Conservation (phyloP, 2,113 vertebrate genomes). For the Notiomystis cincta region DNA sequence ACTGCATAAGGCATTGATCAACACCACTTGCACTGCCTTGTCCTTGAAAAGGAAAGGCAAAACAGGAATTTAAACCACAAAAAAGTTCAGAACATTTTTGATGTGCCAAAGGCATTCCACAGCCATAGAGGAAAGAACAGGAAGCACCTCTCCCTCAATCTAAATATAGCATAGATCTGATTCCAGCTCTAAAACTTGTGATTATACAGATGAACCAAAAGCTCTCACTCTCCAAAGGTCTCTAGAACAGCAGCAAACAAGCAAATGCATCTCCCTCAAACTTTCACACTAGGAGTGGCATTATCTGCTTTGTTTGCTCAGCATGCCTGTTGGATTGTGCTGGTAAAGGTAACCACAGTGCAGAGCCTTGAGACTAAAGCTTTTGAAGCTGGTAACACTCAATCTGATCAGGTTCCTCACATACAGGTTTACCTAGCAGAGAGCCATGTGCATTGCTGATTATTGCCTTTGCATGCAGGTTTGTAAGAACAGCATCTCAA, state of each 20-base stretch:
- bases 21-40: not conserved
- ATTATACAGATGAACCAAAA: not conserved
- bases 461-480: not conserved
- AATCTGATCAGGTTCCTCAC: not conserved
- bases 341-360: not conserved
- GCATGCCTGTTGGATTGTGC: not conserved
- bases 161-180: not conserved
- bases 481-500: not conserved
- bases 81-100: not conserved
- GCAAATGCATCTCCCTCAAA: not conserved
- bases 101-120: not conserved
- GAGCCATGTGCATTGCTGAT: not conserved
- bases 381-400: not conserved
- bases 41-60: not conserved
- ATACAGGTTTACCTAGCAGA: not conserved
- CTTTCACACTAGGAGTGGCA: not conserved
- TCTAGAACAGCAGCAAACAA: not conserved
- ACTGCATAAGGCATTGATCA: not conserved
- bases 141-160: not conserved
- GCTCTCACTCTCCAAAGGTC: not conserved
- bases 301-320: not conserved
- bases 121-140: not conserved
- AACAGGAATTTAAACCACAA: not conserved
- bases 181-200: not conserved
- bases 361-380: not conserved